Percentiles rank a stretch among this genome's conserved stretches.
phyloP scores from a whole-genome alignment of 2,888 invertebrate genomes.

The Nudaria mundana region DNA sequence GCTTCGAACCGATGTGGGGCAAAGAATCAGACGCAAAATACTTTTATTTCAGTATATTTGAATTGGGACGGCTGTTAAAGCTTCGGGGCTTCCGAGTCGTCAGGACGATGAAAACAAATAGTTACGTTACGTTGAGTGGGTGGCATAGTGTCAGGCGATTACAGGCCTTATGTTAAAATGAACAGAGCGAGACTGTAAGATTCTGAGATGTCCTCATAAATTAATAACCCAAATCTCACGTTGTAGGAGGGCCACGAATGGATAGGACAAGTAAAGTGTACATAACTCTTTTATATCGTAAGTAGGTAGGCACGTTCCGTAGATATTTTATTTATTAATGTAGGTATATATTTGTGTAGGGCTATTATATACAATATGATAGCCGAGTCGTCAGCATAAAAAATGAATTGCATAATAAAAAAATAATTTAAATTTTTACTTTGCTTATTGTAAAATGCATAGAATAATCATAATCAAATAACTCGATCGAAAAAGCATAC shows the following conservation, averaged over 20 bases:
- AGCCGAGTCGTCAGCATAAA: too few species aligned
- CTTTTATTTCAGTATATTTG: conserved; percentile 66
- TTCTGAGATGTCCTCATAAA: conserved; percentile 36
- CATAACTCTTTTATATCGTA: conserved; percentile 17
- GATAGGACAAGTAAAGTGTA: conserved; percentile 21
- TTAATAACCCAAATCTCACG: conserved; percentile 40
- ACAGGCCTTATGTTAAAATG: conserved; percentile 32
- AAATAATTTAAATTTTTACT: too few species aligned
- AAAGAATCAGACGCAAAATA: conserved; percentile 63
- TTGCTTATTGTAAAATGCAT: too few species aligned
- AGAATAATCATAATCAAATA: too few species aligned
- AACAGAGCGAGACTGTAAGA: conserved; percentile 29
- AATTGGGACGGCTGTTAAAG: conserved; percentile 71
- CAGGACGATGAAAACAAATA: conserved; percentile 60
- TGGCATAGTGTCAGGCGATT: conserved; percentile 37
- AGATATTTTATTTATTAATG: conserved; percentile 12
- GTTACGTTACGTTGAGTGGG: conserved; percentile 56
- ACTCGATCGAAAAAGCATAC: too few species aligned
- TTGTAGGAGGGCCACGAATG: conserved; percentile 29
- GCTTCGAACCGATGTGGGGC: too few species aligned
- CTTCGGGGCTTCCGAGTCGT: conserved; percentile 63
- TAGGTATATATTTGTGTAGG: too few species aligned
- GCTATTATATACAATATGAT: too few species aligned
- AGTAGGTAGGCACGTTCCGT: conserved; percentile 13
- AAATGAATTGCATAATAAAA: too few species aligned